Base-by-base conservation (phyloP, 2,797 vertebrate species). In the Syngnathus acus region DNA sequence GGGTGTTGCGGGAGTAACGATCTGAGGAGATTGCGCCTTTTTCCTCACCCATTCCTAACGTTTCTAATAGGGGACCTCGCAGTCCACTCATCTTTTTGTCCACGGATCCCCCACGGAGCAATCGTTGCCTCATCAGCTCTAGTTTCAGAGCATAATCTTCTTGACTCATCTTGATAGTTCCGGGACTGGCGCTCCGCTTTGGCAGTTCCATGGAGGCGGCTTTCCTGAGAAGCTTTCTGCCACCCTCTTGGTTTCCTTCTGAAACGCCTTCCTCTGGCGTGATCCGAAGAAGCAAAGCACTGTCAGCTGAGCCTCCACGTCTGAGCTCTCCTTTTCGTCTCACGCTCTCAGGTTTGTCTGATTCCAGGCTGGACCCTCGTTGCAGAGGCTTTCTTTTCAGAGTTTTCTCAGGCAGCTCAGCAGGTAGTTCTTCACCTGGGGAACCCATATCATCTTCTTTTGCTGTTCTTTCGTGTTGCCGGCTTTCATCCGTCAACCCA, bases 61-160 rank as follows among this genome's bases (percentile, higher is more conserved):
- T 98, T 87, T 99, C 97, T 77, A 99, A 79, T 58, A 99, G 88
- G 16, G 97, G 97, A 4, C 97, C 97, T 64, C 97, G 88, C 32
- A 99, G 87, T 67, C 97, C 97, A 1, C 97, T 97, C 91, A 99
- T 92, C 79, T 97, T 98, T 72, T 93, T 91, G 6, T 98, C 96
- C 63, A 91, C 91, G 0, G 94, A 87, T 42, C 92, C 88, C 0
- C 95, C 95, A 57, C 94, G 88, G 23, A 97, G 90, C 68, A 99
- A 88, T 62, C 95, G 84, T 78, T 99, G 95, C 71, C 96, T 93
- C 94, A 99, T 95, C 62, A 94, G 82, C 82, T 98, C 95, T 69
- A 99, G 84, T 80, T 96, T 94, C 68, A 97, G 91, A 45, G 94
- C 90, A 0, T 96, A 95, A 78, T 98, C 95, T 0, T 98, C 96